Conservation (phyloP, 2,113 vertebrate genomes). For the Neomonachus schauinslandi region DNA sequence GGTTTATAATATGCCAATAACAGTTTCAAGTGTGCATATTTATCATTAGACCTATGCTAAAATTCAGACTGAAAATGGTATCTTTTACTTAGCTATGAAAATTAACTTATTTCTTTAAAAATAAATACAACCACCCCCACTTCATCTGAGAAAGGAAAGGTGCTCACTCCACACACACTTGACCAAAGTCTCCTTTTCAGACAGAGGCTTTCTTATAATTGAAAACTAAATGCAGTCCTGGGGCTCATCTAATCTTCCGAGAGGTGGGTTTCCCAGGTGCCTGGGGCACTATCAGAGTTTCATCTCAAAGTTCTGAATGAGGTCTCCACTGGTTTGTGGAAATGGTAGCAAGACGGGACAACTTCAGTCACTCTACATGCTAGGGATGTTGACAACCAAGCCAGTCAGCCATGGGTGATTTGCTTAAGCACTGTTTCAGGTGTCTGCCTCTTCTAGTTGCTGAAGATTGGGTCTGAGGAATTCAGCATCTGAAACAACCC, state of each 20-base stretch:
- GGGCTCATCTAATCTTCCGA: neutral
- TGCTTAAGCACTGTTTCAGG: constrained; percentile 25
- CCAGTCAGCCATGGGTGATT: too few relatives aligned
- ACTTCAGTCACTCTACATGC: neutral
- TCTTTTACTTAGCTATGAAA: constrained; percentile 25
- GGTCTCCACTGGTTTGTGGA: neutral
- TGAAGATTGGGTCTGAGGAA: neutral
- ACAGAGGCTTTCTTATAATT: neutral
- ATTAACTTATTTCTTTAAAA: constrained; percentile 46
- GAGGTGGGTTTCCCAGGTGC: neutral
- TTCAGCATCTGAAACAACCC: neutral
- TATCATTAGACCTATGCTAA: constrained; percentile 33
- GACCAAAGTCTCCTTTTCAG: neutral
- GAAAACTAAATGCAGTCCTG: neutral
- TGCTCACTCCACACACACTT: neutral
- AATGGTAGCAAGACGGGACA: neutral
- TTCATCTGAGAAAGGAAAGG: neutral
- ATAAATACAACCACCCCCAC: neutral
- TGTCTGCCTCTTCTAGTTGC: neutral
- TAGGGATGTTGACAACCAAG: neutral
- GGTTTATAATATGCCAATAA: constrained; percentile 46
- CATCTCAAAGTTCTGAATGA: neutral
- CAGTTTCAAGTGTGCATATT: constrained; percentile 41
- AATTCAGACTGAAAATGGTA: constrained; percentile 17
- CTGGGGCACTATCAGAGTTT: neutral